phyloP scores from a whole-genome alignment of 2,888 invertebrate genomes.

The Eupithecia inturbata region DNA sequence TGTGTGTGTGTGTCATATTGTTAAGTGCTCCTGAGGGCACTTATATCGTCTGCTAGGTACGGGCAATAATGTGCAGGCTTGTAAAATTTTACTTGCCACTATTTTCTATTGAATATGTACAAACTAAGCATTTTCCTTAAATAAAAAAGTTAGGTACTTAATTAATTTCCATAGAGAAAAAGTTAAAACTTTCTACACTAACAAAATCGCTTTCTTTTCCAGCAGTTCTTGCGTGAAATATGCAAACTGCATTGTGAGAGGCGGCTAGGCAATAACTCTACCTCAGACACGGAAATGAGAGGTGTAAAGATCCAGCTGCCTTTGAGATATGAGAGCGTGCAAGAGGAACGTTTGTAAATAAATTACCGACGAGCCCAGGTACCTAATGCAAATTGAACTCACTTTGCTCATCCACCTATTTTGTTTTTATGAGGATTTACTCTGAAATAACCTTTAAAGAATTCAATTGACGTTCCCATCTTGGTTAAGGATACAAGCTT shows the following conservation, averaged over 20 bases:
- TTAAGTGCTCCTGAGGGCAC: too few species aligned
- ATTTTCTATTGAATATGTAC: not conserved
- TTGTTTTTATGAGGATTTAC: conserved; percentile 15
- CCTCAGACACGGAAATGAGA: conserved; percentile 31
- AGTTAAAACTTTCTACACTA: too few species aligned
- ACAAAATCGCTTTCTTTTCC: not conserved
- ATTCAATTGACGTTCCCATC: conserved; percentile 2
- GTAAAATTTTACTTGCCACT: not conserved
- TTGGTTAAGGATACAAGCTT: not conserved
- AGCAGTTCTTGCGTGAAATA: conserved; percentile 23
- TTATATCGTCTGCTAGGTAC: too few species aligned
- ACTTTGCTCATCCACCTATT: conserved; percentile 21
- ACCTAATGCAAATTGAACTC: conserved; percentile 28
- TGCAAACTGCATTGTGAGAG: conserved; percentile 29
- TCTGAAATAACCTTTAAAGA: conserved; percentile 7
- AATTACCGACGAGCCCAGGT: conserved; percentile 31
- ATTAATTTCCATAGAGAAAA: not conserved
- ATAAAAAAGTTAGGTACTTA: not conserved
- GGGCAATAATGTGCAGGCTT: not conserved
- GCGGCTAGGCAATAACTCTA: conserved; percentile 30
- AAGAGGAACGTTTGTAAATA: conserved; percentile 29
- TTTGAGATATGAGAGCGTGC: conserved; percentile 35
- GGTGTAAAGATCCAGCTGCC: conserved; percentile 32
- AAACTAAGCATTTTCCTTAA: too few species aligned
- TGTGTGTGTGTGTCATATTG: too few species aligned